phyloP scores from a whole-genome alignment of 2,797 vertebrate species.

The Enteromius radiatus region DNA sequence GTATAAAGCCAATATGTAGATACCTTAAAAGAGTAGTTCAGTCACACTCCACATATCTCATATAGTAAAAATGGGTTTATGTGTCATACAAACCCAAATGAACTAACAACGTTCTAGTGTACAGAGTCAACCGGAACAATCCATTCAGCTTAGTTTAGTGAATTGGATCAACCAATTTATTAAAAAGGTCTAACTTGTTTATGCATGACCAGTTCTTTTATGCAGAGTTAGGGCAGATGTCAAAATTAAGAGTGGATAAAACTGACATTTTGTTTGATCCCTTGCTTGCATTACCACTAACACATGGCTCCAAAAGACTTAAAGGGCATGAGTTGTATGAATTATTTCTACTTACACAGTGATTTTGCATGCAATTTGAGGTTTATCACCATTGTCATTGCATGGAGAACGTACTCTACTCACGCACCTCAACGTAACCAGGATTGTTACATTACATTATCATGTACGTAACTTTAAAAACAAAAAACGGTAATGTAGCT shows the following conservation, averaged over 20 bases:
- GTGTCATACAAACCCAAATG: not conserved
- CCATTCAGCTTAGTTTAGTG: not conserved
- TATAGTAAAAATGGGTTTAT: not conserved
- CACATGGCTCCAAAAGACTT: not conserved
- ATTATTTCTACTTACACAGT: not conserved
- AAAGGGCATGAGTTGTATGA: not conserved
- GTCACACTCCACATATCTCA: not conserved
- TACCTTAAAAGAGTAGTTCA: not conserved
- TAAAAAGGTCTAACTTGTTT: not conserved
- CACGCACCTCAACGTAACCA: not conserved
- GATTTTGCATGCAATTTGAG: not conserved
- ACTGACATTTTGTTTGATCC: not conserved
- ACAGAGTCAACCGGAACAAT: not conserved
- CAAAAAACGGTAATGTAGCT: not conserved
- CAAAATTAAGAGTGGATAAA: not conserved
- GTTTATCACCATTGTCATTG: not conserved
- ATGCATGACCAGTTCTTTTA: not conserved
- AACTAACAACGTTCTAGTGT: not conserved
- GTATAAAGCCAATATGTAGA: not conserved
- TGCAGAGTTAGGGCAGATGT: not conserved
- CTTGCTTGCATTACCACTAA: not conserved
- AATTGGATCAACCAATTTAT: conserved; percentile 1
- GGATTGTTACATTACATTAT: too few species aligned
- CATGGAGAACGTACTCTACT: not conserved
- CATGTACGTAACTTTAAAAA: not conserved